phyloP scores from a whole-genome alignment of 2,113 vertebrate species.

The Haemorhous mexicanus region DNA sequence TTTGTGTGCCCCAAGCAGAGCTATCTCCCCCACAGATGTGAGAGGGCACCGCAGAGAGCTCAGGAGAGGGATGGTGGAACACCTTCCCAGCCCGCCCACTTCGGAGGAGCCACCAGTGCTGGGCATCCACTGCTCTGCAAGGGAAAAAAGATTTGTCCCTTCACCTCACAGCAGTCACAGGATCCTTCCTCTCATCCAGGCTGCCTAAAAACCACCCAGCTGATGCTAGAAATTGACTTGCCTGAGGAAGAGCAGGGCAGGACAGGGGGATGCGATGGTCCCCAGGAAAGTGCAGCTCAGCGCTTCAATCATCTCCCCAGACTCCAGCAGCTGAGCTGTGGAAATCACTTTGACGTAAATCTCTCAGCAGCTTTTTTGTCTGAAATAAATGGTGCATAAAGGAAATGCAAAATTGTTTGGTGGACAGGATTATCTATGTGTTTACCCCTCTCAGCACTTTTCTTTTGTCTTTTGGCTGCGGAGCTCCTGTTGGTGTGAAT shows the following conservation, averaged over 20 bases:
- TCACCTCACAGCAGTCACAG: fast-evolving
- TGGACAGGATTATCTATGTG: constrained; percentile 37
- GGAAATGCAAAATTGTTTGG: constrained; percentile 42
- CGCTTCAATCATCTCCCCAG: not conserved
- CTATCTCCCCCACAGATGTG: fast-evolving
- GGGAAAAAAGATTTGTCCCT: not conserved
- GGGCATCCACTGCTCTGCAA: not conserved
- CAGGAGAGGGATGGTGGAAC: not conserved
- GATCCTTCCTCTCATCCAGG: not conserved
- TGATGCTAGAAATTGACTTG: not conserved
- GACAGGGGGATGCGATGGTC: not conserved
- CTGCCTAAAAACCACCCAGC: not conserved
- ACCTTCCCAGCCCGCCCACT: not conserved
- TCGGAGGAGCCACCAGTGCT: not conserved
- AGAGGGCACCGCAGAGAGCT: not conserved
- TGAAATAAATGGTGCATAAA: constrained; percentile 51
- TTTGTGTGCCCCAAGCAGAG: fast-evolving
- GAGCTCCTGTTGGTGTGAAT: not conserved
- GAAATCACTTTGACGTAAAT: constrained; percentile 35
- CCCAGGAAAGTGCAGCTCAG: not conserved
- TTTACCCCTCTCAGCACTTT: constrained; percentile 40
- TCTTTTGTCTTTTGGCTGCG: constrained; percentile 12
- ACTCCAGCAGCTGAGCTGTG: not conserved
- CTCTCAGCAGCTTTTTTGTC: constrained; percentile 30
- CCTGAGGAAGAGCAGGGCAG: not conserved